Conservation (phyloP, 2,113 vertebrate species). For the Gymnarchus niloticus region DNA sequence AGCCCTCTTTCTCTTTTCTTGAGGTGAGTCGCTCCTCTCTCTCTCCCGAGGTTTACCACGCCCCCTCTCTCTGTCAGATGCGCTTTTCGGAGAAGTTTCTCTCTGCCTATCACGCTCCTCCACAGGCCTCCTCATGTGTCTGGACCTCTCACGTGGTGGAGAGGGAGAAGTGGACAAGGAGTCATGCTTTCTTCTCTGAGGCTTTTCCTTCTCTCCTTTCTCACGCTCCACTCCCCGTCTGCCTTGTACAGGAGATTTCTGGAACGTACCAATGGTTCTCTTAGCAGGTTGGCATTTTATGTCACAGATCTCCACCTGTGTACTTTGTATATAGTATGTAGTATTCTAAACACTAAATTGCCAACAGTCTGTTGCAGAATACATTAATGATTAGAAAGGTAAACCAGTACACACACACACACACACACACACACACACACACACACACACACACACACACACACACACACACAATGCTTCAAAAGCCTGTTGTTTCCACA, state of each 20-base stretch:
- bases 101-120: conserved; percentile 34
- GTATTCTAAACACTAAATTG: not conserved
- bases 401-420: not conserved
- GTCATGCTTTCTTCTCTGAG: conserved; percentile 28
- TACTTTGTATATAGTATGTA: too few relatives aligned
- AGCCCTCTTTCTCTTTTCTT: conserved; percentile 26
- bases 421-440: not conserved
- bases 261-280: not conserved
- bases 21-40: conserved; percentile 32
- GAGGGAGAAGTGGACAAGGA: conserved; percentile 49
- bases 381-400: too few relatives aligned
- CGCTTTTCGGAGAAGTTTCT: conserved; percentile 16
- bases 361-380: not conserved
- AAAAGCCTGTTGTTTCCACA: not conserved
- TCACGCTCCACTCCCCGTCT: conserved; percentile 28
- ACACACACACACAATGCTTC: not conserved
- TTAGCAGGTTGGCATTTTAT: not conserved
- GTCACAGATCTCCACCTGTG: not conserved
- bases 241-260: conserved; percentile 46
- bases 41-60: conserved; percentile 24
- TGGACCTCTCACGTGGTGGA: conserved; percentile 41
- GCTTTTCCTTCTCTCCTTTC: conserved; percentile 35
- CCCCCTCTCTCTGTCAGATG: conserved; percentile 23
- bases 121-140: conserved; percentile 39
- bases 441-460: not conserved